A percentile compares a stretch with the other conserved stretches of the same genome.
phyloP scores from a whole-genome alignment of 2,797 vertebrate genomes.

The Dicrostonyx torquatus region DNA sequence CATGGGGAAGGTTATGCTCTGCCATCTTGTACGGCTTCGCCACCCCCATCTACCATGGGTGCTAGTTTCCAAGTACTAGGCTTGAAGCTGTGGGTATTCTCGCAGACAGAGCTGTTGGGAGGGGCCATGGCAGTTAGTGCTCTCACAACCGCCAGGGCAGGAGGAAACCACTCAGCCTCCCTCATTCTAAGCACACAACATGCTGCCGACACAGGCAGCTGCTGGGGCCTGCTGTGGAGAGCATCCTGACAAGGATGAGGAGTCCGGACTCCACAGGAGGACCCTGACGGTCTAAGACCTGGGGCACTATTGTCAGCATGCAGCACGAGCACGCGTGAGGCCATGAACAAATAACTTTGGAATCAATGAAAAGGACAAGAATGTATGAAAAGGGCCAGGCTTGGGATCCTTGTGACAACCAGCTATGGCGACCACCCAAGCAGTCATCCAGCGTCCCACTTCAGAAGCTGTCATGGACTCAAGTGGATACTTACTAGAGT shows the following conservation, averaged over 20 bases:
- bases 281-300: too few relatives aligned
- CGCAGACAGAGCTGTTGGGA: not conserved
- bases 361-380: not conserved
- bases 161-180: not conserved
- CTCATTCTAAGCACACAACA: not conserved
- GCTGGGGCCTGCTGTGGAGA: fast-evolving
- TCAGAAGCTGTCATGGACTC: not conserved
- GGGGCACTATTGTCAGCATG: not conserved
- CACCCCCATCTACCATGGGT: not conserved
- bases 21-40: not conserved
- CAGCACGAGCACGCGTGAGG: not conserved
- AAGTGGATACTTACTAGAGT: not conserved
- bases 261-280: not conserved
- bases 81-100: not conserved
- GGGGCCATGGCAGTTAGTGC: not conserved
- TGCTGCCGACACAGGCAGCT: not conserved
- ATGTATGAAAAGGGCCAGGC: not conserved
- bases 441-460: not conserved
- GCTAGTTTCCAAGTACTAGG: not conserved
- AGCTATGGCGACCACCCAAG: fast-evolving
- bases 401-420: not conserved
- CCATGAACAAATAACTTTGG: not conserved
- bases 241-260: not conserved
- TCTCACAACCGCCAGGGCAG: not conserved
- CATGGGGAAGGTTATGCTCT: not conserved